A percentile compares a stretch with the other conserved stretches of the same genome.
Evolutionary conservation across 1,140 invertebrate genomes (phyloP).

Genomic region (Tetragonula clypearis): DNA sequence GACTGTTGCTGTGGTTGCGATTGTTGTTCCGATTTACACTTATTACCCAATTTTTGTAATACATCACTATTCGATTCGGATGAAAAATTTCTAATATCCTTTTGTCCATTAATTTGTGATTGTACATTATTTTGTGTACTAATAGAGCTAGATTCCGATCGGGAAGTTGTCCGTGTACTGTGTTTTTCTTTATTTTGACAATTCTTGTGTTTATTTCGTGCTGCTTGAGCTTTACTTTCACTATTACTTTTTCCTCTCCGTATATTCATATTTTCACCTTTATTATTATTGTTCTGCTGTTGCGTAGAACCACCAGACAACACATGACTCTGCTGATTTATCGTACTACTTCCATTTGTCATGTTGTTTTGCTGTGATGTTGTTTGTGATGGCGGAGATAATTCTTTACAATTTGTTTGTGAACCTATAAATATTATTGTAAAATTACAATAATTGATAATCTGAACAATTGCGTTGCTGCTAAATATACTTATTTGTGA

Average conservation of each 20-base stretch:
- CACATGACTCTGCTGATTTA: constrained; percentile 69
- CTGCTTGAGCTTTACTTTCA: constrained; percentile 80
- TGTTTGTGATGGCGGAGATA: constrained; percentile 71
- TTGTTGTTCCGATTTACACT: constrained; percentile 71
- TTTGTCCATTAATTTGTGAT: constrained; percentile 73
- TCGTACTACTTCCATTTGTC: constrained; percentile 69
- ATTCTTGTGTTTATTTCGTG: constrained; percentile 81
- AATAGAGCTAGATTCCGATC: constrained; percentile 75
- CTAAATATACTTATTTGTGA: neutral
- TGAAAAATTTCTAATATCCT: constrained; percentile 71
- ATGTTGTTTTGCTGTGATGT: constrained; percentile 70
- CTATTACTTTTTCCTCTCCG: constrained; percentile 80
- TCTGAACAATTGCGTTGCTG: neutral
- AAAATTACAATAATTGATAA: neutral
- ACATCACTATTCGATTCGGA: constrained; percentile 70
- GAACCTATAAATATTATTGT: constrained; percentile 71
- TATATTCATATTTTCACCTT: constrained; percentile 75
- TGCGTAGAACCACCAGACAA: constrained; percentile 64
- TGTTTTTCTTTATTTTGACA: constrained; percentile 81
- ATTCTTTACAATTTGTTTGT: constrained; percentile 78
- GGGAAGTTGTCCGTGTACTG: constrained; percentile 71
- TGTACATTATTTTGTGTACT: constrained; percentile 67
- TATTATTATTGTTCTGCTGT: constrained; percentile 79
- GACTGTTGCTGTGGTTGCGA: constrained; percentile 52
- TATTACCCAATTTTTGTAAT: constrained; percentile 73